phyloP scores from a whole-genome alignment of 92 coral and sea anemone species.

The Heteractis magnifica region DNA sequence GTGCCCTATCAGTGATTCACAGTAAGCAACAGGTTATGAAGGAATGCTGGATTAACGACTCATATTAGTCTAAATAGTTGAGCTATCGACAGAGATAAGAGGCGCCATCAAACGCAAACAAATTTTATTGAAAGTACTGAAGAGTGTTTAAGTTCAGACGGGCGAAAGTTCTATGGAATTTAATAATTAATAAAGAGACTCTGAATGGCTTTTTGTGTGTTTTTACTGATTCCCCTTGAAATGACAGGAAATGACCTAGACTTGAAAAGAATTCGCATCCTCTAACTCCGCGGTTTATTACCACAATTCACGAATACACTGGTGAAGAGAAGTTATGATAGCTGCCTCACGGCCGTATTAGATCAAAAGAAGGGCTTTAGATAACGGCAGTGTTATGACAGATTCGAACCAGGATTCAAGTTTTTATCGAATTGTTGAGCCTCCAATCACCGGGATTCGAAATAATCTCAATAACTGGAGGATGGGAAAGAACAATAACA shows the following conservation, averaged over 20 bases:
- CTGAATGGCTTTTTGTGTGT: background rate
- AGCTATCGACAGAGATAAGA: constrained; percentile 18
- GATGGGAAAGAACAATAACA: background rate
- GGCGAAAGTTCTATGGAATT: constrained; percentile 12
- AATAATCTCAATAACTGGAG: background rate
- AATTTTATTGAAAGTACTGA: constrained; percentile 5
- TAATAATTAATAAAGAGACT: constrained; percentile 3
- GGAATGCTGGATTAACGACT: constrained; percentile 14
- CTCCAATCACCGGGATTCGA: background rate
- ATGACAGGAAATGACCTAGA: constrained; percentile 26
- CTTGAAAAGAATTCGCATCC: constrained; percentile 1
- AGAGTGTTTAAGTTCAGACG: constrained; percentile 4
- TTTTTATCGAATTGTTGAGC: constrained; percentile 3
- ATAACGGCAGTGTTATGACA: constrained; percentile 8
- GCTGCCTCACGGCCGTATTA: background rate
- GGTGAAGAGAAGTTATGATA: background rate
- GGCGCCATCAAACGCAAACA: background rate
- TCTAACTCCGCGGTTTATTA: background rate
- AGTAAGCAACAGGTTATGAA: constrained; percentile 29
- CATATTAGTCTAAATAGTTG: constrained; percentile 9
- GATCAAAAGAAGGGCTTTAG: background rate
- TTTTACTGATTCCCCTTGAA: background rate
- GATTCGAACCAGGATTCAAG: constrained; percentile 23
- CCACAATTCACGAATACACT: background rate
- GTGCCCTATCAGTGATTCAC: background rate